Conservation (phyloP, 1,140 invertebrate species). For the Ooceraea biroi region DNA sequence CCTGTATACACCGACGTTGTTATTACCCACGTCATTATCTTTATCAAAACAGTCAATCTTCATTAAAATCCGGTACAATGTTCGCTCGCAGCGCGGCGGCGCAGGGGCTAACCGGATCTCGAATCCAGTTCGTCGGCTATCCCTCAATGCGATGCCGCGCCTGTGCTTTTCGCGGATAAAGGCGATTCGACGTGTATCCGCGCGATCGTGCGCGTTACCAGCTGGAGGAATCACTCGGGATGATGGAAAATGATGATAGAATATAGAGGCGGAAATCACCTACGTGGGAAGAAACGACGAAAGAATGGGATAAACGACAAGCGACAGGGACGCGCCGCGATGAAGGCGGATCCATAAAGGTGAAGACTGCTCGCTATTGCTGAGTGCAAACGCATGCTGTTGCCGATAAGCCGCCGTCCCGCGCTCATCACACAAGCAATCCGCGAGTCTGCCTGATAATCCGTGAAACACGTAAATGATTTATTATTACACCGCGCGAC, state of each 20-base stretch:
- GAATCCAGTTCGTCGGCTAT: slow-evolving; percentile 26
- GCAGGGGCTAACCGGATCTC: slow-evolving; percentile 67
- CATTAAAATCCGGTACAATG: slow-evolving; percentile 67
- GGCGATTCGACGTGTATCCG: slow-evolving; percentile 33
- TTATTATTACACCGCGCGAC: slow-evolving; percentile 64
- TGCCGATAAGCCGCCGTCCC: slow-evolving; percentile 69
- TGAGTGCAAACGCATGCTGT: slow-evolving; percentile 79
- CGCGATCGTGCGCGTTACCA: slow-evolving; percentile 38
- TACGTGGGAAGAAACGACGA: background rate
- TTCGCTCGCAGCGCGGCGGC: slow-evolving; percentile 13
- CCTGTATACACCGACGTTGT: slow-evolving; percentile 48
- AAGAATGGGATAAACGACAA: slow-evolving; percentile 25
- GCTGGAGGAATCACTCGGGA: slow-evolving; percentile 23
- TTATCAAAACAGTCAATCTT: slow-evolving; percentile 66
- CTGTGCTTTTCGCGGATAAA: slow-evolving; percentile 15
- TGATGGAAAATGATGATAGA: background rate
- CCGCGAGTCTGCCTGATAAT: slow-evolving; percentile 65
- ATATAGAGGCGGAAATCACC: background rate
- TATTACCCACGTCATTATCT: slow-evolving; percentile 64
- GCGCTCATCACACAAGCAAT: slow-evolving; percentile 68
- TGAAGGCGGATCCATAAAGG: slow-evolving; percentile 37
- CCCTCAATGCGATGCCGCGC: background rate
- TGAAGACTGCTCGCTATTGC: slow-evolving; percentile 53
- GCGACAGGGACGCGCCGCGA: background rate
- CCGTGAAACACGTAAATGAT: slow-evolving; percentile 71